These are phyloP conservation scores for Omphaloscelis lunosa DNA, from an alignment of 2,888 invertebrate genomes.

Conservation along the genomic window DNA sequence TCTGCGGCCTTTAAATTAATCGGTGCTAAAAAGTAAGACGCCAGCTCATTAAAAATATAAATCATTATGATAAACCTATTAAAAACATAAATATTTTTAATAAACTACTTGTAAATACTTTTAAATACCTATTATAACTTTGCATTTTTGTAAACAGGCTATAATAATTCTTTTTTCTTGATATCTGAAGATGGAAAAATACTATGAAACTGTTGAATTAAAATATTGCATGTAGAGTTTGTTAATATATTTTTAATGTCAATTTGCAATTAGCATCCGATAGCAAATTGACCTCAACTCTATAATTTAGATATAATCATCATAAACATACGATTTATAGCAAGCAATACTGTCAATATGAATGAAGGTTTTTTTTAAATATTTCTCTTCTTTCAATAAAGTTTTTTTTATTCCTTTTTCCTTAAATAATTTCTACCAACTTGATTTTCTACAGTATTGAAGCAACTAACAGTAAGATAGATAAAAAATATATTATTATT, in stretches of 20 bases:
- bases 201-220: neutral
- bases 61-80: neutral
- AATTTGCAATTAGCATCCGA: neutral
- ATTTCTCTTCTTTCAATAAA: neutral
- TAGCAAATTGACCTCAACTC: too few relatives aligned
- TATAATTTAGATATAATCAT: neutral
- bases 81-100: neutral
- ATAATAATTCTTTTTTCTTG: neutral
- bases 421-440: neutral
- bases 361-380: neutral
- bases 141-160: neutral
- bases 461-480: neutral
- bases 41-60: constrained; percentile 10
- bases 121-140: neutral
- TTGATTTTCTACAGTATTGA: neutral
- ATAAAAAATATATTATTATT: constrained; percentile 10
- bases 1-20: neutral
- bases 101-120: neutral
- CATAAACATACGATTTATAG: neutral
- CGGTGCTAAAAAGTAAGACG: neutral
- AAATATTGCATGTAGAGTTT: neutral
- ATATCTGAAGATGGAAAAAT: neutral
- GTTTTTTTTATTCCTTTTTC: neutral
- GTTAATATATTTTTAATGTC: neutral
- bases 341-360: constrained; percentile 2